phyloP scores from a whole-genome alignment of 1,140 invertebrate genomes.

The Nephila pilipes region DNA sequence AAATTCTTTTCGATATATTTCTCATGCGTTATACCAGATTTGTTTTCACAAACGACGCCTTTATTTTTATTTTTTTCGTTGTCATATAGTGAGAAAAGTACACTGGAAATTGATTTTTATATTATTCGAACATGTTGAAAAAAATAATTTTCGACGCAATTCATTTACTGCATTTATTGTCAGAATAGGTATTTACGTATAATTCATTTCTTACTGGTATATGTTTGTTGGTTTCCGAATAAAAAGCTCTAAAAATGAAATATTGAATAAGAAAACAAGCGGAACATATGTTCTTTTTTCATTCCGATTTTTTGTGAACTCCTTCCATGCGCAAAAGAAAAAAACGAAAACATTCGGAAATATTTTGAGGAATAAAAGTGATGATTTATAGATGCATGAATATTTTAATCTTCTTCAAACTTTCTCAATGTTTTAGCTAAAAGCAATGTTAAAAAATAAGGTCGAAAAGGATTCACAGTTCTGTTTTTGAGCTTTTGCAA shows the following conservation, averaged over 20 bases:
- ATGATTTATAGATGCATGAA: no score
- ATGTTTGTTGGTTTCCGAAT: neutral
- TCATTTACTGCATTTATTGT: neutral
- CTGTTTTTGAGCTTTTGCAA: no score
- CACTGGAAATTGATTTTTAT: neutral
- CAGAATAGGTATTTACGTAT: neutral
- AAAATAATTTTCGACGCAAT: neutral
- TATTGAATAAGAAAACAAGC: neutral
- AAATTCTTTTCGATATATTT: neutral
- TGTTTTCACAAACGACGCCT: neutral
- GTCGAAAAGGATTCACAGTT: no score
- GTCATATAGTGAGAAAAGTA: neutral
- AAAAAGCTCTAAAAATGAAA: neutral
- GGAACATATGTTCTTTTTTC: neutral
- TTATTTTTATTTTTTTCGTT: neutral
- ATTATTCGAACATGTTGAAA: neutral
- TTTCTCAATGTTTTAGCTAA: no score
- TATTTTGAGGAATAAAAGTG: no score
- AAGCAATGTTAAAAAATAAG: no score
- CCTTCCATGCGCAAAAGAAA: neutral
- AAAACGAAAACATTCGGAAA: no score
- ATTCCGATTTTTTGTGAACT: neutral
- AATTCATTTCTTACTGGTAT: neutral
- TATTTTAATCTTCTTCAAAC: no score
- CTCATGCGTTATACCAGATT: neutral